Evolutionary conservation across 92 coral and sea anemone genomes (phyloP), one percentile per base, ranked within the genome.

Genomic region (Isaurus tuberculatus): DNA sequence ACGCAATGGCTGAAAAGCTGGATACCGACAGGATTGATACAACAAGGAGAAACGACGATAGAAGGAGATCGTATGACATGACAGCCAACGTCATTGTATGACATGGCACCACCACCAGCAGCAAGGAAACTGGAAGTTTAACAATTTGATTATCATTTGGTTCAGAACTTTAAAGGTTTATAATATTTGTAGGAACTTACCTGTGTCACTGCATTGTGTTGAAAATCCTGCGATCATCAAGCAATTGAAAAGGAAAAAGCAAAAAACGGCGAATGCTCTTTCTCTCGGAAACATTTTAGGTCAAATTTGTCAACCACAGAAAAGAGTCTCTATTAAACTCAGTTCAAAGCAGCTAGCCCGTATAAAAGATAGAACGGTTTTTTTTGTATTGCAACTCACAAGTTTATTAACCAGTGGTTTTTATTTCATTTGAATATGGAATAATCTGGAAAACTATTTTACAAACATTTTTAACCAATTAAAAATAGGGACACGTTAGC

Each of bases 121-220:
- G n/a, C n/a, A n/a, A n/a, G n/a, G n/a, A n/a, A n/a, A n/a, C n/a
- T n/a, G n/a, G n/a, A n/a, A n/a, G n/a, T n/a, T n/a, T n/a, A n/a
- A n/a, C n/a, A n/a, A n/a, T n/a, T n/a, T n/a, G n/a, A n/a, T n/a
- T n/a, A n/a, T n/a, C n/a, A n/a, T n/a, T n/a, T n/a, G n/a, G n/a
- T n/a, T n/a, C n/a, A n/a, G 43, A 37, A 37, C 43, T 37, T 0
- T 37, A 37, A 37, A 4, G 43, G 43, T 4, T 37, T 37, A 0
- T 37, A 0, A 4, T 1, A 2, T 1, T 4, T 7, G 46, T 3
- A 40, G 46, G 19, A 15, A 23, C 79, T 73, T 30, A 74, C 80
- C 80, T 16, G 40, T 53, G 44, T 74, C 80, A 25, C 80, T 74
- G 80, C 80, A 74, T 1, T 74, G 48, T n/a, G 66, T 74, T 27